A percentile compares a stretch with the other conserved stretches of the same genome.
Evolutionary conservation across 2,888 invertebrate genomes (phyloP).

Genomic region (Cepaea hortensis): DNA sequence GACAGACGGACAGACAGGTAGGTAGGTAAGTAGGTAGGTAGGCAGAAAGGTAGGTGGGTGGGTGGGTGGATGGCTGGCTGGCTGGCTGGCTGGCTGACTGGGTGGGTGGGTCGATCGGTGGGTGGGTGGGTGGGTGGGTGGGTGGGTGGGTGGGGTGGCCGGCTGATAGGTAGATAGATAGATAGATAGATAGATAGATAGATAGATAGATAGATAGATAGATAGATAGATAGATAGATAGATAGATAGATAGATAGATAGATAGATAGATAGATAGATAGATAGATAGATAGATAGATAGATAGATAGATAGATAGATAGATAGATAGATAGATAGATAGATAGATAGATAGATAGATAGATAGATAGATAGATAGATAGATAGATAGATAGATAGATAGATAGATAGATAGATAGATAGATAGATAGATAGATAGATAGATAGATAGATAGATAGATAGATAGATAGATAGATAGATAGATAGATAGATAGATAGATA

Average conservation of each 20-base stretch:
- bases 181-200: slow-evolving; percentile 7
- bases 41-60: too few species aligned
- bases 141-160: too few species aligned
- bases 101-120: too few species aligned
- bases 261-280: slow-evolving; percentile 7
- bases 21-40: too few species aligned
- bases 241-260: slow-evolving; percentile 7
- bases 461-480: slow-evolving; percentile 1
- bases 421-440: slow-evolving; percentile 23
- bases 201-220: slow-evolving; percentile 7
- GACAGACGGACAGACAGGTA: too few species aligned
- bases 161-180: background rate
- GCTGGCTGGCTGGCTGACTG: too few species aligned
- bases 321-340: slow-evolving; percentile 19
- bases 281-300: slow-evolving; percentile 7
- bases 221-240: slow-evolving; percentile 7
- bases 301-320: slow-evolving; percentile 7
- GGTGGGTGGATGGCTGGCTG: too few species aligned
- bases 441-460: slow-evolving; percentile 15
- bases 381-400: slow-evolving; percentile 15
- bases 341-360: slow-evolving; percentile 13
- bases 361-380: slow-evolving; percentile 13
- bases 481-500: slow-evolving; percentile 13
- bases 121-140: too few species aligned
- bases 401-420: slow-evolving; percentile 23